Evolutionary conservation across 2,888 invertebrate species (phyloP).

Genomic region (Acanthosepion pharaonis): DNA sequence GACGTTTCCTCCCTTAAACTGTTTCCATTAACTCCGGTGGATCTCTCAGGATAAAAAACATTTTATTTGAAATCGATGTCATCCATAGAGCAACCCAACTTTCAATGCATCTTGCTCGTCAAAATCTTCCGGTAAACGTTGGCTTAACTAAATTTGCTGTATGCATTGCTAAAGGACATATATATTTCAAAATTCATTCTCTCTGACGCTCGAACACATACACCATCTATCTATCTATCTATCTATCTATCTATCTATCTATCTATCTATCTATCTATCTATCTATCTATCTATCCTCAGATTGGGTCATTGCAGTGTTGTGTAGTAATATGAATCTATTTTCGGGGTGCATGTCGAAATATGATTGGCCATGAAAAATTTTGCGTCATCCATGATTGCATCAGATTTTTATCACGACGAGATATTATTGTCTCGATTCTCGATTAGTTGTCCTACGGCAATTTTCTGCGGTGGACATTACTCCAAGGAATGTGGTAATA

Average conservation of each 20-base stretch:
- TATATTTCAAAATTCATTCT: neutral
- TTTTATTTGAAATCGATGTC: neutral
- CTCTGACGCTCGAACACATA: neutral
- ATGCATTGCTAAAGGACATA: neutral
- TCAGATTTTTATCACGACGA: no score
- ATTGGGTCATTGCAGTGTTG: no score
- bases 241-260: neutral
- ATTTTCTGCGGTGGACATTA: no score
- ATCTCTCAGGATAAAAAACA: neutral
- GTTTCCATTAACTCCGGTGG: neutral
- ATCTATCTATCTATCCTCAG: neutral
- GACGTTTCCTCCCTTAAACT: neutral
- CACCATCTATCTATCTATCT: neutral
- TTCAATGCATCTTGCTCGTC: neutral
- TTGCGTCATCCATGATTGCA: no score
- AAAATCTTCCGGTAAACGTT: neutral
- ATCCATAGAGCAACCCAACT: neutral
- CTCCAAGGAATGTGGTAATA: no score
- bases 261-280: neutral
- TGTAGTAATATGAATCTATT: no score
- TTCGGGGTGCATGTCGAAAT: no score
- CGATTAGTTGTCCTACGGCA: no score
- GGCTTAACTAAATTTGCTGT: neutral
- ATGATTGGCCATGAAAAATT: no score
- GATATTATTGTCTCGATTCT: no score